Evolutionary conservation across 2,797 vertebrate species (phyloP).

Genomic region (Florisuga fusca): DNA sequence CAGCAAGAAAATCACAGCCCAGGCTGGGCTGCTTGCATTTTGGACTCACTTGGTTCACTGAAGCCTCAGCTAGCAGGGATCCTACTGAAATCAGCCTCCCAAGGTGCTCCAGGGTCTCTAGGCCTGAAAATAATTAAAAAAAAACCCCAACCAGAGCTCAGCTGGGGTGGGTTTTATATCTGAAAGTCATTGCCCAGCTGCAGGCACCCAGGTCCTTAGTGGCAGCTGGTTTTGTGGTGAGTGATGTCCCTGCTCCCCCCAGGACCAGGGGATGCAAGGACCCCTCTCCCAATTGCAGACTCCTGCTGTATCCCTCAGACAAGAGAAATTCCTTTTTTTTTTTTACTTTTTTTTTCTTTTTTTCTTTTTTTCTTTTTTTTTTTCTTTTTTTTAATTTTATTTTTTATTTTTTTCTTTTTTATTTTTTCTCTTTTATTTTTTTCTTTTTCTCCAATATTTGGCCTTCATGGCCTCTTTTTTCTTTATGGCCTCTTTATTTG

Average conservation of each 20-base stretch:
- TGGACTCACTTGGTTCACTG: not conserved
- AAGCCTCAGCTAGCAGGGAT: not conserved
- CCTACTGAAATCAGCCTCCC: not conserved
- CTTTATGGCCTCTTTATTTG: no score
- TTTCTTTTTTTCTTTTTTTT: not conserved
- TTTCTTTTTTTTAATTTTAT: not conserved
- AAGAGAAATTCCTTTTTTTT: not conserved
- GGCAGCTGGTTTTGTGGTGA: not conserved
- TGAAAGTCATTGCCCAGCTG: not conserved
- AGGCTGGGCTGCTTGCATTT: not conserved
- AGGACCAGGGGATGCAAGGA: not conserved
- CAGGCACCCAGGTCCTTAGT: not conserved
- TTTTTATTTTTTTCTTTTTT: not conserved
- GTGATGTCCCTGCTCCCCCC: not conserved
- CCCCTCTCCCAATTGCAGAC: not conserved
- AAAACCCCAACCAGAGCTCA: not conserved
- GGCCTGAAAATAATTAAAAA: rapidly evolving
- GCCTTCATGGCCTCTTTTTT: no score
- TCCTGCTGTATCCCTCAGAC: not conserved
- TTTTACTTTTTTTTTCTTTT: not conserved
- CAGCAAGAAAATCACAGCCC: not conserved
- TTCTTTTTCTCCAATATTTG: not conserved
- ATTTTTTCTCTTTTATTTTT: not conserved
- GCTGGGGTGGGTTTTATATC: not conserved
- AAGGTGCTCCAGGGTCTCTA: not conserved